Conservation (phyloP, 2,113 vertebrate species). For the Ophiodon elongatus region DNA sequence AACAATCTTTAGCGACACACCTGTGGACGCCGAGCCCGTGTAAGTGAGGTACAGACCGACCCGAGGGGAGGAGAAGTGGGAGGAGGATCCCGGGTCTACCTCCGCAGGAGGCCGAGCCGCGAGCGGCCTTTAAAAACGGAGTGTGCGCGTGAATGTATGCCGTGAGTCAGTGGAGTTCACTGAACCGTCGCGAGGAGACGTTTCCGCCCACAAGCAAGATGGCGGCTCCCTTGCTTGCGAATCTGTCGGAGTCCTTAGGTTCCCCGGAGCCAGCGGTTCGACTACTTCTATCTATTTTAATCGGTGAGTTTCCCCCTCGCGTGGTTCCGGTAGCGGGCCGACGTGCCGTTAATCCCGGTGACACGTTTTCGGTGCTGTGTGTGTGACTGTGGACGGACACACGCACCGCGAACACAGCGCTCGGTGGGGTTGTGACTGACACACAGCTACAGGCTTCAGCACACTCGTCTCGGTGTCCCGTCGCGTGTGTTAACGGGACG, state of each 20-base stretch:
- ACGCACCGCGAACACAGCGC: slow-evolving; percentile 44
- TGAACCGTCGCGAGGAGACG: slow-evolving; percentile 66
- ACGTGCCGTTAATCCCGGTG: background rate
- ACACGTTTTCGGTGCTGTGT: background rate
- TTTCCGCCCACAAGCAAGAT: slow-evolving; percentile 87
- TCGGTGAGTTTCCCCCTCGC: slow-evolving; percentile 85
- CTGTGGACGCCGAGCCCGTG: background rate
- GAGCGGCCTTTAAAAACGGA: slow-evolving; percentile 17
- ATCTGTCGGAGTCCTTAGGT: slow-evolving; percentile 88
- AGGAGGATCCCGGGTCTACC: background rate
- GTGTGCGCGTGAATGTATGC: slow-evolving; percentile 1
- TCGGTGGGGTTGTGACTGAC: slow-evolving; percentile 26
- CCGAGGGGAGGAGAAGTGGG: background rate
- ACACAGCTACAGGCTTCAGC: slow-evolving; percentile 6
- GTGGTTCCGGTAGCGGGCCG: too few species aligned
- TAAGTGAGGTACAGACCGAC: background rate
- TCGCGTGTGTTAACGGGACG: background rate
- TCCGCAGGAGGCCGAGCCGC: slow-evolving; percentile 1
- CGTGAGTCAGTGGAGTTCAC: slow-evolving; percentile 46
- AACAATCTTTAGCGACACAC: too few species aligned
- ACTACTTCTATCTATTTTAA: slow-evolving; percentile 91
- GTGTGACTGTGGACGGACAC: slow-evolving; percentile 23
- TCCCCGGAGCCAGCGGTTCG: slow-evolving; percentile 93
- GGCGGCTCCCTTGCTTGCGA: slow-evolving; percentile 86
- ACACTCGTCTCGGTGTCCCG: background rate